Conservation (phyloP, 2,113 vertebrate species). For the Eurystomus gularis region DNA sequence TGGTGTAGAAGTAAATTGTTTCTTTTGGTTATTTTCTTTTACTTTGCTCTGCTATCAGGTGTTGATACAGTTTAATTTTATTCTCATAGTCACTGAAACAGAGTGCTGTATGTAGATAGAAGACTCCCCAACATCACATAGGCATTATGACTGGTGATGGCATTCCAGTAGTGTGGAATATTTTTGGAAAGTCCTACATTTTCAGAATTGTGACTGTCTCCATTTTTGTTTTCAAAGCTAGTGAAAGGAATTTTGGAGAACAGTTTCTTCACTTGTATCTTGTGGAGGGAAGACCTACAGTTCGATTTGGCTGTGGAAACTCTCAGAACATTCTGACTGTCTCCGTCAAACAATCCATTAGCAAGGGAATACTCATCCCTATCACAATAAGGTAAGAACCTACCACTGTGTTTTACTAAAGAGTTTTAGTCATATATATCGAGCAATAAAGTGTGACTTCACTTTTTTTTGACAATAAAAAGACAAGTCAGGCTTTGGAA, state of each 20-base stretch:
- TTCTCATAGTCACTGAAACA: neutral
- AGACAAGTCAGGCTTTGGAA: neutral
- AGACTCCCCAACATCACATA: neutral
- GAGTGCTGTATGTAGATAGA: neutral
- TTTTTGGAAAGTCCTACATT: neutral
- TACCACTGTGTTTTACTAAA: neutral
- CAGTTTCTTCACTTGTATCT: constrained; percentile 86
- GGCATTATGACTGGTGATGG: fast-evolving
- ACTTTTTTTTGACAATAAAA: neutral
- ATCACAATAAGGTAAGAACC: constrained; percentile 77
- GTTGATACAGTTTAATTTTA: neutral
- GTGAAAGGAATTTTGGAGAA: constrained; percentile 75
- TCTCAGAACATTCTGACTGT: constrained; percentile 72
- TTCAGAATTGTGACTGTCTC: neutral
- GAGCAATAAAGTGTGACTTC: neutral
- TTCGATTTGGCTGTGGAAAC: constrained; percentile 76
- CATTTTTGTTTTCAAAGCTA: constrained; percentile 72
- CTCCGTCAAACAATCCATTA: constrained; percentile 68
- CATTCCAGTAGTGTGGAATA: neutral
- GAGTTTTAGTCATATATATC: neutral
- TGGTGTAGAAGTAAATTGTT: neutral
- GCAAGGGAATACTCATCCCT: constrained; percentile 64
- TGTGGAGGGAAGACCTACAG: constrained; percentile 77
- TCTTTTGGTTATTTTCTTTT: neutral
- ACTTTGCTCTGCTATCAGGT: neutral